Evolutionary conservation across 2,113 vertebrate genomes (phyloP), one percentile per base, ranked within the genome.

Genomic region (Halichoeres trimaculatus): DNA sequence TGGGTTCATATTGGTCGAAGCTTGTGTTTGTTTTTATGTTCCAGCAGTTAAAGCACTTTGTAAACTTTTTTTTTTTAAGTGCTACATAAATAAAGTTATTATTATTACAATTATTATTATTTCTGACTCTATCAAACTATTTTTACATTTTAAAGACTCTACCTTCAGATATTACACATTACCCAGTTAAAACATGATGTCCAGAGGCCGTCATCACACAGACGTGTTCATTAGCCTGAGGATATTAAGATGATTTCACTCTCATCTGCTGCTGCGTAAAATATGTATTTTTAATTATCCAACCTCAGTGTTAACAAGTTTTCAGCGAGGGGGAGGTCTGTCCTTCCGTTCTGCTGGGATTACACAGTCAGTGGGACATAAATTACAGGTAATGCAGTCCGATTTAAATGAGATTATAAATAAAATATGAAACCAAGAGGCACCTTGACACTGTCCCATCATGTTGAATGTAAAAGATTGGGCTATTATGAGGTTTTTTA

Each of bases 391-490:
- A 68, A 78, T 43, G 52, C 66, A 62, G 65, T 20, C 19, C 63
- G 77, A 88, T 85, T 87, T 82, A 91, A 89, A 91, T 91, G 12
- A 87, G 86, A 79, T 83, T 63, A 56, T 91, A 62, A 90, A 90
- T 91, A 87, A 88, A 78, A 85, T 57, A 91, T 91, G 80, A 84
- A 79, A 83, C 73, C 35, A 24, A 60, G 84, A 87, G 81, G 52
- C 78, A 84, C 57, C 60, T 81, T 75, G 81, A 80, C 72, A 76
- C 74, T 60, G 36, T 74, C 50, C 77, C 53, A 40, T 86, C 76
- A 59, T 48, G 66, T 30, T 45, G 50, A 70, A 61, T 30, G 68
- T 58, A 71, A 86, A 67, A 77, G 68, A 87, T 78, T 58, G 45
- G 57, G 53, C 45, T 54, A 54, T 81, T 65, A 70, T 48, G 36